Conservation (phyloP, 2,113 vertebrate genomes). For the Malurus cyaneus region DNA sequence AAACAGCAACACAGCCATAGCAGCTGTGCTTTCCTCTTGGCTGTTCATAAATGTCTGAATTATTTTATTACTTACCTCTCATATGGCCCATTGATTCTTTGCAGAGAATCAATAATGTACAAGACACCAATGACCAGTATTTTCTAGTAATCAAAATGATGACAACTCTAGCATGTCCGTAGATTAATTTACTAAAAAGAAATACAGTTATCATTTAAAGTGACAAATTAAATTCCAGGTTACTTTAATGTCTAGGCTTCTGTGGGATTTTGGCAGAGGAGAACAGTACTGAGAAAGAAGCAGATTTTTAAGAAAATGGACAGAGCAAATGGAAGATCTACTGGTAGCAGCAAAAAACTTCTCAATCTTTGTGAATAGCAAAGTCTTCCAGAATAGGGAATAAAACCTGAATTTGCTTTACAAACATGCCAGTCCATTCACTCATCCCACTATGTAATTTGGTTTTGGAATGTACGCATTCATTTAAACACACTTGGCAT, state of each 20-base stretch:
- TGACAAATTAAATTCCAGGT: background rate
- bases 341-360: background rate
- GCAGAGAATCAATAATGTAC: background rate
- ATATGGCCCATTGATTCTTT: background rate
- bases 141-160: background rate
- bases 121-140: background rate
- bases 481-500: constrained; percentile 30
- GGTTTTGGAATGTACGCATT: background rate
- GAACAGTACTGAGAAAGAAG: background rate
- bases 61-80: constrained; percentile 17
- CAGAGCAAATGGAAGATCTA: background rate
- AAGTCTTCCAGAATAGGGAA: background rate
- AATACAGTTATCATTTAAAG: background rate
- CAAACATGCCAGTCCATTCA: background rate
- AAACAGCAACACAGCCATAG: background rate
- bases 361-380: background rate
- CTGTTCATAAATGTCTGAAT: background rate
- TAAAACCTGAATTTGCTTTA: background rate
- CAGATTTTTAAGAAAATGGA: background rate
- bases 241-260: background rate
- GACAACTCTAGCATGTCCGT: background rate
- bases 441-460: background rate
- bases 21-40: background rate
- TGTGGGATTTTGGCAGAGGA: background rate
- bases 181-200: background rate